Evolutionary conservation across 2,888 invertebrate species (phyloP).

Genomic region (Drosophila peninsularis): DNA sequence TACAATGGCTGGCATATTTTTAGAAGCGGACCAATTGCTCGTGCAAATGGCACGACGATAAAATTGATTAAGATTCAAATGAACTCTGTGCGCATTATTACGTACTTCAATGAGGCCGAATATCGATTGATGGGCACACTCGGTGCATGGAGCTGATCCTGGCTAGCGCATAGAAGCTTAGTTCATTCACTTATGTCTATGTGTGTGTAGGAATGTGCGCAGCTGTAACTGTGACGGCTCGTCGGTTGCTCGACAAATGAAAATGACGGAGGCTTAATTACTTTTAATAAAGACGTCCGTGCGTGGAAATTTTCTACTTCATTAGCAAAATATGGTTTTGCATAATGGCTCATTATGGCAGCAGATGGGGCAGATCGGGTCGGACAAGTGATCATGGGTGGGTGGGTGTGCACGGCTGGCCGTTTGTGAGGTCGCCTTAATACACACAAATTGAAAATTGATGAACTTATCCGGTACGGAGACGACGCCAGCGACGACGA

Average conservation of each 20-base stretch:
- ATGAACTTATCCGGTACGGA: conserved; percentile 82
- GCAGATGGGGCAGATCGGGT: conserved; percentile 34
- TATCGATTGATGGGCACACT: neutral
- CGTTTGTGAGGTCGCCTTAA: conserved; percentile 65
- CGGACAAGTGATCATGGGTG: conserved; percentile 20
- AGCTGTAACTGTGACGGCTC: neutral
- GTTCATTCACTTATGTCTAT: neutral
- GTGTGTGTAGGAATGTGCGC: neutral
- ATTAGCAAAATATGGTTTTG: conserved; percentile 76
- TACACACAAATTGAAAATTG: conserved; percentile 82
- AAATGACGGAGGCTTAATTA: conserved; percentile 78
- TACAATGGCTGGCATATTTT: conserved; percentile 31
- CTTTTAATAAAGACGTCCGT: conserved; percentile 82
- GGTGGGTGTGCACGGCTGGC: conserved; percentile 2
- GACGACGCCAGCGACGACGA: conserved; percentile 2
- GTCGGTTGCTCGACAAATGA: conserved; percentile 61
- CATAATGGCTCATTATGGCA: conserved; percentile 80
- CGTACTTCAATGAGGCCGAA: conserved; percentile 54
- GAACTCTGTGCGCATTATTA: conserved; percentile 72
- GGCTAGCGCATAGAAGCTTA: neutral
- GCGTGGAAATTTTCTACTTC: conserved; percentile 70
- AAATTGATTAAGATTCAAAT: conserved; percentile 77
- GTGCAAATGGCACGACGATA: conserved; percentile 75
- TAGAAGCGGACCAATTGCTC: conserved; percentile 24
- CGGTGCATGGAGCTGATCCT: neutral